These are phyloP conservation scores for Philaenus spumarius DNA, from an alignment of 1,140 invertebrate genomes.

Conservation along the genomic window DNA sequence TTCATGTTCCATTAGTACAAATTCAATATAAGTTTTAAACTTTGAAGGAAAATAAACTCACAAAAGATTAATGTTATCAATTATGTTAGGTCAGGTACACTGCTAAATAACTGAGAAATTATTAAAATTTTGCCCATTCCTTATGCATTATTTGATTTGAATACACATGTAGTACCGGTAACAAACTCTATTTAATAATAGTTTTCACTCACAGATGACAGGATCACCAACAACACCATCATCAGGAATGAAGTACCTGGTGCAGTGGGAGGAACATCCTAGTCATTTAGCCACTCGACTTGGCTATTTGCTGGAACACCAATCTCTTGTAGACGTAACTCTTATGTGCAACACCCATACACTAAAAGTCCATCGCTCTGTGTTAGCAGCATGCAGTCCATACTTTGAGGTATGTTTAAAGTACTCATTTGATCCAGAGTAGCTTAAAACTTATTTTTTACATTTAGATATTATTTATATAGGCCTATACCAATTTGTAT, in stretches of 20 bases:
- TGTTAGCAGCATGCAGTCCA: slow-evolving; percentile 53
- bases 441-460: too few relatives aligned
- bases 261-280: slow-evolving; percentile 48
- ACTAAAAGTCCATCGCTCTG: slow-evolving; percentile 50
- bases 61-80: too few relatives aligned
- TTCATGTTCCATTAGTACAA: too few relatives aligned
- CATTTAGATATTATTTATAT: too few relatives aligned
- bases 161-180: too few relatives aligned
- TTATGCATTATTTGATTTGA: background rate
- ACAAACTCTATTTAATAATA: background rate
- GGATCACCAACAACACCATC: slow-evolving; percentile 12
- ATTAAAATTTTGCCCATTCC: too few relatives aligned
- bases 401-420: slow-evolving; percentile 50
- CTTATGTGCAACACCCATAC: slow-evolving; percentile 51
- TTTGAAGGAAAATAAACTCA: too few relatives aligned
- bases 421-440: too few relatives aligned
- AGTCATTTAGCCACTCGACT: slow-evolving; percentile 47
- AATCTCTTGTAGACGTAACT: slow-evolving; percentile 51
- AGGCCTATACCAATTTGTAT: too few relatives aligned
- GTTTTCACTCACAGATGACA: slow-evolving; percentile 15
- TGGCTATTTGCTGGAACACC: slow-evolving; percentile 47
- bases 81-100: too few relatives aligned
- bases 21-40: too few relatives aligned
- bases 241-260: slow-evolving; percentile 34
- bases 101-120: too few relatives aligned